phyloP scores from a whole-genome alignment of 2,113 vertebrate species.

The Neolamprologus variostigma region DNA sequence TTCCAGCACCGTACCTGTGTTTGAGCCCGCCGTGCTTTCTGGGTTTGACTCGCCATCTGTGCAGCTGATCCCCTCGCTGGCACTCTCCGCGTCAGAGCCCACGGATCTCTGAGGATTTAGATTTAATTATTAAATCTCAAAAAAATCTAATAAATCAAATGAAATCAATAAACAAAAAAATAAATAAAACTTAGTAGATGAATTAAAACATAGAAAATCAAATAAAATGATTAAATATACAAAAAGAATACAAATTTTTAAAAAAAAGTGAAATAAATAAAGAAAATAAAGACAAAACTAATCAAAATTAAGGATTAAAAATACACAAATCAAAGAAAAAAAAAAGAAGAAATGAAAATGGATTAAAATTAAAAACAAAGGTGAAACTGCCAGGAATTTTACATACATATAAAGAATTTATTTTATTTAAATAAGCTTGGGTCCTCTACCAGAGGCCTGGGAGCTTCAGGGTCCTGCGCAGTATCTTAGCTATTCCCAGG shows the following conservation, averaged over 20 bases:
- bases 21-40: not conserved
- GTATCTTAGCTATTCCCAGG: no score
- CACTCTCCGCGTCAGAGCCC: not conserved
- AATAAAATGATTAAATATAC: not conserved
- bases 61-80: not conserved
- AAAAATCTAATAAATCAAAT: not conserved
- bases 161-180: not conserved
- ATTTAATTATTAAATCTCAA: not conserved
- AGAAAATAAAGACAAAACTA: not conserved
- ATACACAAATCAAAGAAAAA: not conserved
- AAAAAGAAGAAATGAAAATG: not conserved
- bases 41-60: not conserved
- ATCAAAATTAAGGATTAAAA: not conserved
- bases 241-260: not conserved
- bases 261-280: not conserved
- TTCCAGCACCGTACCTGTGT: not conserved
- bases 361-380: not conserved
- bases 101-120: not conserved
- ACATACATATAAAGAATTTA: no score
- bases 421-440: no score
- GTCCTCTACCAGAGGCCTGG: no score
- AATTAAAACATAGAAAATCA: not conserved
- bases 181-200: not conserved
- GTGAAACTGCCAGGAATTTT: not conserved
- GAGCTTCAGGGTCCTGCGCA: accelerated